Percentiles rank a stretch among this genome's conserved stretches.
Evolutionary conservation across 2,888 invertebrate genomes (phyloP).

Genomic region (Sesia bembeciformis): DNA sequence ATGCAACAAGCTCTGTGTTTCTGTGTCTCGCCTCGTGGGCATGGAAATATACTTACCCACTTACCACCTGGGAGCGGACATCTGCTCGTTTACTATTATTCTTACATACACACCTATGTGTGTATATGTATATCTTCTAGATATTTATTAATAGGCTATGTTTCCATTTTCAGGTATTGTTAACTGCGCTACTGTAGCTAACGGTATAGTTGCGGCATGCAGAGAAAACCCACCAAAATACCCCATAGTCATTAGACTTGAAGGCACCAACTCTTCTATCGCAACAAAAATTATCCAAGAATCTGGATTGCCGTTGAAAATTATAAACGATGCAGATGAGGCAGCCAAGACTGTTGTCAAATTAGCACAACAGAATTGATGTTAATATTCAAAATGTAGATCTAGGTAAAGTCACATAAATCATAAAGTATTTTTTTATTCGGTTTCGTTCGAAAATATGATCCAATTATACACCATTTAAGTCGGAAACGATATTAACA

Average conservation of each 20-base stretch:
- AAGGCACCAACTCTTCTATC: slow-evolving; percentile 93
- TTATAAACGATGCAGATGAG: slow-evolving; percentile 91
- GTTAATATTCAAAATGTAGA: not conserved
- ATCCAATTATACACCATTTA: too few species aligned
- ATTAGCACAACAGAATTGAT: slow-evolving; percentile 24
- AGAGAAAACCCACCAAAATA: slow-evolving; percentile 85
- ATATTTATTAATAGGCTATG: not conserved
- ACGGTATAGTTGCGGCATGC: slow-evolving; percentile 93
- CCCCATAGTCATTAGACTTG: slow-evolving; percentile 94
- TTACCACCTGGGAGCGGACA: too few species aligned
- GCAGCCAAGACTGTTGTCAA: slow-evolving; percentile 92
- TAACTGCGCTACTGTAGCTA: slow-evolving; percentile 97
- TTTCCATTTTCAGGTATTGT: slow-evolving; percentile 85
- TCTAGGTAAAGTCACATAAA: too few species aligned
- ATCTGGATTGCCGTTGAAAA: slow-evolving; percentile 87
- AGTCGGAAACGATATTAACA: too few species aligned
- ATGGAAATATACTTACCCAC: too few species aligned
- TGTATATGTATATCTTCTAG: too few species aligned
- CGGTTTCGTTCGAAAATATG: too few species aligned
- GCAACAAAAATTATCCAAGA: slow-evolving; percentile 88
- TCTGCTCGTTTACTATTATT: too few species aligned
- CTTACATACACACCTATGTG: too few species aligned
- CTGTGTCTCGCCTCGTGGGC: too few species aligned
- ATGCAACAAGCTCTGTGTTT: too few species aligned
- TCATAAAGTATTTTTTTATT: too few species aligned